Conservation (phyloP, 2,113 vertebrate genomes). For the Struthidea cinerea region DNA sequence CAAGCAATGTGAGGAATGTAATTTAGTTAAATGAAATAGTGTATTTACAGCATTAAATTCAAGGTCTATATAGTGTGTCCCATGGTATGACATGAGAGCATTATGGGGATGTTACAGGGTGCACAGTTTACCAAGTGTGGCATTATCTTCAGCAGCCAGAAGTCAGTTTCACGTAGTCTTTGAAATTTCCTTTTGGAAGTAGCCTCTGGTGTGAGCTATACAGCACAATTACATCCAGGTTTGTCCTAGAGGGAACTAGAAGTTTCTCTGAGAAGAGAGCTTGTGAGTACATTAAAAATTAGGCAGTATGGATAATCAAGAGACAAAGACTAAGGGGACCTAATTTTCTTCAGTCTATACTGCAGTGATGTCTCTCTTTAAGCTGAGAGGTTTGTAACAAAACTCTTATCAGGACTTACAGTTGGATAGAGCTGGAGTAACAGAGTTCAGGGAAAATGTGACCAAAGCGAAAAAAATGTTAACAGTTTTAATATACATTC, state of each 20-base stretch:
- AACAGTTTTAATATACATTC: background rate
- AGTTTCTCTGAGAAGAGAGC: background rate
- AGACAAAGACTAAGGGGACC: background rate
- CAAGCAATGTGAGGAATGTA: background rate
- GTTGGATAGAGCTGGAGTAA: background rate
- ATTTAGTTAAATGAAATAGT: background rate
- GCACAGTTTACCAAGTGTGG: background rate
- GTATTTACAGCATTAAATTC: background rate
- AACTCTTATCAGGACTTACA: background rate
- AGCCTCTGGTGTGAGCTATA: background rate
- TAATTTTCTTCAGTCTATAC: background rate
- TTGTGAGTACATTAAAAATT: background rate
- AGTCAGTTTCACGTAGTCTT: background rate
- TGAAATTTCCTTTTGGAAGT: background rate
- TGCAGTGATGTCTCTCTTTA: background rate
- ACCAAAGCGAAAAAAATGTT: background rate
- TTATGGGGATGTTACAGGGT: background rate
- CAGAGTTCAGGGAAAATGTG: background rate
- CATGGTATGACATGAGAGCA: background rate
- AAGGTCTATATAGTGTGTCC: background rate
- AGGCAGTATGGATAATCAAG: background rate
- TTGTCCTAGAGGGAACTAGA: background rate
- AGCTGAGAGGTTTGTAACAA: background rate
- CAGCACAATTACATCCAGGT: background rate
- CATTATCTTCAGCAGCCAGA: background rate